Conservation (phyloP, 2,888 invertebrate species). For the Thera obeliscata region DNA sequence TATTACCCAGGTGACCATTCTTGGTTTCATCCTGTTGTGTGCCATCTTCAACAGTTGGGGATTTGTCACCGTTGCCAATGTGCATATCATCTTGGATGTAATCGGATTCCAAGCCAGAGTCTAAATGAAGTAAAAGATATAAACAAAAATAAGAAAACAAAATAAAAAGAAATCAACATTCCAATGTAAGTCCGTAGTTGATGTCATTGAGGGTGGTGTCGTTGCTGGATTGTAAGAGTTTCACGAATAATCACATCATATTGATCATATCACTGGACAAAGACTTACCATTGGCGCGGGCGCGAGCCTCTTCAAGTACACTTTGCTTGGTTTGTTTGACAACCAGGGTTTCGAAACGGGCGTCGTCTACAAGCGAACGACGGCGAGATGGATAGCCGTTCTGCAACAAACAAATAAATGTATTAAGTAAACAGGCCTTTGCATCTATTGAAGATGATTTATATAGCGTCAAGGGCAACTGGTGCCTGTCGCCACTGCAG, state of each 20-base stretch:
- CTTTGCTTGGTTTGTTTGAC: slow-evolving; percentile 97
- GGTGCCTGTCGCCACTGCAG: too few species aligned
- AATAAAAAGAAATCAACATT: slow-evolving; percentile 37
- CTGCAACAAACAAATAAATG: slow-evolving; percentile 83
- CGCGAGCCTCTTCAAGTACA: slow-evolving; percentile 95
- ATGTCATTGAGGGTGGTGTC: neutral
- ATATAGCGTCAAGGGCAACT: too few species aligned
- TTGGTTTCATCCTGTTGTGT: slow-evolving; percentile 78
- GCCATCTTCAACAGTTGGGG: slow-evolving; percentile 76
- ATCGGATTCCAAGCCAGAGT: slow-evolving; percentile 87
- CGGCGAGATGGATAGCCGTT: slow-evolving; percentile 98
- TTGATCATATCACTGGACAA: too few species aligned
- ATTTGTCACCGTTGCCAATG: slow-evolving; percentile 73
- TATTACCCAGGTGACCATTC: slow-evolving; percentile 84
- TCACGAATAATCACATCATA: neutral
- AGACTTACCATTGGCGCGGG: slow-evolving; percentile 92
- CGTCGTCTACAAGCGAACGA: slow-evolving; percentile 98
- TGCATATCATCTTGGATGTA: slow-evolving; percentile 84
- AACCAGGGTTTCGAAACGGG: slow-evolving; percentile 97
- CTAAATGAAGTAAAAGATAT: slow-evolving; percentile 67
- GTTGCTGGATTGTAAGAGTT: slow-evolving; percentile 1
- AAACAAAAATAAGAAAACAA: slow-evolving; percentile 46
- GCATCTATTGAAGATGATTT: too few species aligned
- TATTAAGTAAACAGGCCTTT: too few species aligned
- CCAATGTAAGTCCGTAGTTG: neutral